A percentile compares a stretch with the other conserved stretches of the same genome.
Evolutionary conservation across 2,888 invertebrate species (phyloP).

Genomic region (Xanthia togata): DNA sequence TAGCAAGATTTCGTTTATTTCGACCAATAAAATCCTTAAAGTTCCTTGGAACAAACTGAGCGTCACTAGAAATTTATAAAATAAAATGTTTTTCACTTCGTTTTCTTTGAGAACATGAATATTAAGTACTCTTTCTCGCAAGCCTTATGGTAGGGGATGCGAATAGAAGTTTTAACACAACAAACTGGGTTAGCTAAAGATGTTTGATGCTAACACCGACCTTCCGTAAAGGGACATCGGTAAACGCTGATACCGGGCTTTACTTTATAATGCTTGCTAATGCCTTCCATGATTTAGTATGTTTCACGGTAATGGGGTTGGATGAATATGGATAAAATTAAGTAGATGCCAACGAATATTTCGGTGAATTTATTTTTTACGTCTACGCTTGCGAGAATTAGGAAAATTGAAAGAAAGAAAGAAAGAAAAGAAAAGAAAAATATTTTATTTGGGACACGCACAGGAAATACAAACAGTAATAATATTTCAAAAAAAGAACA

Average conservation of each 20-base stretch:
- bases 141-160: conserved; percentile 69
- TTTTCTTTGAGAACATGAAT: not conserved
- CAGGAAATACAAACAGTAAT: too few species aligned
- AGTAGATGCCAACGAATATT: conserved; percentile 19
- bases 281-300: conserved; percentile 55
- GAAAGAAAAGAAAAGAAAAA: too few species aligned
- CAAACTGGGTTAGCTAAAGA: conserved; percentile 80
- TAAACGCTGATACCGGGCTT: conserved; percentile 64
- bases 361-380: conserved; percentile 8
- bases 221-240: conserved; percentile 67
- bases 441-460: too few species aligned
- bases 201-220: conserved; percentile 72
- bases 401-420: too few species aligned
- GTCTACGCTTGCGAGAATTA: not conserved
- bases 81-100: not conserved
- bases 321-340: conserved; percentile 52
- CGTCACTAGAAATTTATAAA: not conserved
- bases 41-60: not conserved
- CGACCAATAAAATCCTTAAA: not conserved
- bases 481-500: too few species aligned
- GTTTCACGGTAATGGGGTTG: conserved; percentile 39
- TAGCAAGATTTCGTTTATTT: not conserved
- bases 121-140: conserved; percentile 1
- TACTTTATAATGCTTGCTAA: conserved; percentile 61
- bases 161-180: conserved; percentile 74